Base-by-base conservation (phyloP, 2,797 vertebrate species). In the Arrhamphus sclerolepis region DNA sequence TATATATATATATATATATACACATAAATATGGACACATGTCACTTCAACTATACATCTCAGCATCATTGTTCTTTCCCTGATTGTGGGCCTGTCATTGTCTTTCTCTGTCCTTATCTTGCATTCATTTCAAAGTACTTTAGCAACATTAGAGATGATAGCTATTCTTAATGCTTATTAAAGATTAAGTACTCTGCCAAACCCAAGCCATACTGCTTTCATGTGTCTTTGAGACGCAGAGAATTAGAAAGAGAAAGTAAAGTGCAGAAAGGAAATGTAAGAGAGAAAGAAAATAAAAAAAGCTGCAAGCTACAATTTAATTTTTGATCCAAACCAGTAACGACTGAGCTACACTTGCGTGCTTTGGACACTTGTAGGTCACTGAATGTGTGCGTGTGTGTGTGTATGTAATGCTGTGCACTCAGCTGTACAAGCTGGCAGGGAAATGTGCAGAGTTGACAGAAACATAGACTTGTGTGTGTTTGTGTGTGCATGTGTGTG, bases 371-470 rank as follows among this genome's bases (percentile, higher is more conserved):
- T 90, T 90, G 87, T 88, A 88, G 91, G 87, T 85, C 82, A 85
- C 75, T 57, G 75, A 56, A 75, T 88, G 46, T 62, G 68, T 63
- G 66, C 76, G 70, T 72, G 44, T 29, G 71, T 63, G 71, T 38
- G 62, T 64, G 63, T 48, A 56, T 58, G 61, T 54, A 55, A 78
- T 77, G 78, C 57, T 75, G 81, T 85, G 82, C 87, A 87, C 83
- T 89, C 84, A 84, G 81, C 83, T 84, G 84, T 86, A 81, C 82
- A 81, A 75, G 83, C 82, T 77, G 79, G 80, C 85, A 92, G 77
- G 82, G 83, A 90, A 92, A 92, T 90, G 83, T 94, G 92, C 91
- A 76, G 87, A 92, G 76, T 92, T 88, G 88, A 91, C 92, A 93
- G 85, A 89, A 89, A 89, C 72, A 74, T 72, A 72, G 77, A 65